phyloP scores from a whole-genome alignment of 2,888 invertebrate species.

The Drosophila prolongata region DNA sequence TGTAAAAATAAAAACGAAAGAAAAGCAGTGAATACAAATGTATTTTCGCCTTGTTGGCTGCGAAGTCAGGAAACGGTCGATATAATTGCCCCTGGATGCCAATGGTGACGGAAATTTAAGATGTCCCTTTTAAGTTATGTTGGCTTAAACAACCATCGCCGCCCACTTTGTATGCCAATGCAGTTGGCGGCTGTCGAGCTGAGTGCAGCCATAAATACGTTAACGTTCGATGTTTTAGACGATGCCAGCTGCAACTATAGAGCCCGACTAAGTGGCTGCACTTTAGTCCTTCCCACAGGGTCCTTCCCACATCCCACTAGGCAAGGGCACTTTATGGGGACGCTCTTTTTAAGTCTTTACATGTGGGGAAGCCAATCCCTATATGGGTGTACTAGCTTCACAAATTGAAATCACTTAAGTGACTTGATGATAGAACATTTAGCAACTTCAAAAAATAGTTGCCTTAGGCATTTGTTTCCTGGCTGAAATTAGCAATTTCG shows the following conservation, averaged over 20 bases:
- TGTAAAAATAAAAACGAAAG: conserved; percentile 20
- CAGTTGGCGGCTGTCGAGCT: conserved; percentile 62
- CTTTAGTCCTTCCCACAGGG: conserved; percentile 56
- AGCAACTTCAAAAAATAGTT: not conserved
- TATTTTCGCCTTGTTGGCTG: conserved; percentile 68
- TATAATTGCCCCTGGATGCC: conserved; percentile 47
- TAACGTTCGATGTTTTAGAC: conserved; percentile 69
- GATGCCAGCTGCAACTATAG: conserved; percentile 64
- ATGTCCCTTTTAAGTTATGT: conserved; percentile 44
- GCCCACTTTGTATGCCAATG: conserved; percentile 22
- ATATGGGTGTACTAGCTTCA: conserved; percentile 20
- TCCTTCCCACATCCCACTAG: conserved; percentile 37
- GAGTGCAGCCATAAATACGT: conserved; percentile 75
- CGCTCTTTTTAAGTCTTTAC: conserved; percentile 13
- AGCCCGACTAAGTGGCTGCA: conserved; percentile 70
- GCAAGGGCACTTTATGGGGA: conserved; percentile 35
- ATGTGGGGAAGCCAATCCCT: conserved; percentile 41
- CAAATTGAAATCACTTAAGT: conserved; percentile 63
- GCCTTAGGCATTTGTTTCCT: too few species aligned
- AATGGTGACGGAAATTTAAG: conserved; percentile 57
- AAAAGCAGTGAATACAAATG: conserved; percentile 15
- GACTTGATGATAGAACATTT: conserved; percentile 29
- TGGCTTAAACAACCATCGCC: conserved; percentile 11
- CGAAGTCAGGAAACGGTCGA: conserved; percentile 41
- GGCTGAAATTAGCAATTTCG: too few species aligned